Evolutionary conservation across 2,888 invertebrate genomes (phyloP), one percentile per base, ranked within the genome.

Genomic region (Oxycera nigricornis): DNA sequence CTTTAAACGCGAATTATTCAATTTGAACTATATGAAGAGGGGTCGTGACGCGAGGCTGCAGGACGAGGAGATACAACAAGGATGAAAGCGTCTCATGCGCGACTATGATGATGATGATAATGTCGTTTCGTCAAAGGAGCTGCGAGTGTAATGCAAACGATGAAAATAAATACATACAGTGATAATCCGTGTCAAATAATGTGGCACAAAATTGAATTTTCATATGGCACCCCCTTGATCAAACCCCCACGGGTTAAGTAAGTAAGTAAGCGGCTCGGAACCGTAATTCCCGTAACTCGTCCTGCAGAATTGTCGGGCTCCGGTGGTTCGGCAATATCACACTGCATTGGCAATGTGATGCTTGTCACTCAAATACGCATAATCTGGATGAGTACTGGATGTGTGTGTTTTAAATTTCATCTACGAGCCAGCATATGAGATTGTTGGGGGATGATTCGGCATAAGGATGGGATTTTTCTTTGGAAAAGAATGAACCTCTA

Each of bases 121-220:
- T 52, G 52, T 52, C 35, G 70, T 52, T 70, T 55, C 41, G 59
- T 59, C 72, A 72, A 59, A 39, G 57, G 39, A 26, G 57, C 22
- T 6, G 11, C 52, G 17, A 28, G 57, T 17, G 46, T 46, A 31
- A 62, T 28, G 50, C 41, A 61, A 62, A 73, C 41, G 62, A 62
- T 61, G 31, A 50, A 73, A 73, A 62, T 52, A 41, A 52, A 73
- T 73, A 72, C 70, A 70, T 50, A 61, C 62, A 72, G 72, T 75
- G 59, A 75, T 75, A 75, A 73, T 73, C 72, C 73, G 72, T 75
- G 67, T 75, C 65, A 75, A 73, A 84, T 82, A 83, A 82, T 82
- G 81, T 82, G 80, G 82, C 81, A 82, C 80, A 79, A 83, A 84
- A 83, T 83, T 83, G 81, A 83, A 82, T 84, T 83, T 83, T 84